Base-by-base conservation (phyloP, 1,140 invertebrate species). In the Eciton burchellii region DNA sequence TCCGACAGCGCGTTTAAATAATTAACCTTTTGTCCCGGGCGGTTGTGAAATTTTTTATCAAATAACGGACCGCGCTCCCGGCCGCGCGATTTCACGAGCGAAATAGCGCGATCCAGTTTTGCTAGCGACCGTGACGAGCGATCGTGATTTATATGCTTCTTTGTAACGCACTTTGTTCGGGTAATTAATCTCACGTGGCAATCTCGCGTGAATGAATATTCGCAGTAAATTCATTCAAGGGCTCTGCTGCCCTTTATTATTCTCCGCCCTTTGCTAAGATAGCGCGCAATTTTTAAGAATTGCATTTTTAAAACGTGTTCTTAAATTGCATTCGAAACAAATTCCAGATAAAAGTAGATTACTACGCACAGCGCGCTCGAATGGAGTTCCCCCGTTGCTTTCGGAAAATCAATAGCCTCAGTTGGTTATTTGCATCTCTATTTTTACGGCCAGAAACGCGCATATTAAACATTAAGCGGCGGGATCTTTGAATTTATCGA, bases 1-100 rank as follows among this genome's bases (percentile, higher is more conserved):
- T n/a, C 54, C 57, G 56, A 71, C 84, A 82, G 72, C 47, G 54
- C 49, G 81, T 83, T 86, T 83, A 83, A 87, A 87, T 86, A 87
- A 87, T 83, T 83, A 86, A 85, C 77, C 66, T 63, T 47, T 65
- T 43, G 59, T 43, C 63, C 63, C 41, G 19, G 65, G 35, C 14
- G 19, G 77, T 57, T 66, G 47, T 74, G 84, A 65, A 82, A 85
- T 82, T 85, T 72, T 85, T 86, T 85, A 86, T 83, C 66, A 65
- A 35, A 59, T 79, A 79, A 70, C 63, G 70, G 19, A 41, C 5
- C n/a, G 52, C 9, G n/a, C 49, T 26, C 12, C 57, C 19, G 24
- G 68, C 63, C 52, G 49, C 29, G 41, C 70, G 19, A 56, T 60
- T 24, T 35, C 56, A 26, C 57, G 56, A 47, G 26, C 73, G 68